phyloP scores from a whole-genome alignment of 2,113 vertebrate genomes.

The Caracal caracal region DNA sequence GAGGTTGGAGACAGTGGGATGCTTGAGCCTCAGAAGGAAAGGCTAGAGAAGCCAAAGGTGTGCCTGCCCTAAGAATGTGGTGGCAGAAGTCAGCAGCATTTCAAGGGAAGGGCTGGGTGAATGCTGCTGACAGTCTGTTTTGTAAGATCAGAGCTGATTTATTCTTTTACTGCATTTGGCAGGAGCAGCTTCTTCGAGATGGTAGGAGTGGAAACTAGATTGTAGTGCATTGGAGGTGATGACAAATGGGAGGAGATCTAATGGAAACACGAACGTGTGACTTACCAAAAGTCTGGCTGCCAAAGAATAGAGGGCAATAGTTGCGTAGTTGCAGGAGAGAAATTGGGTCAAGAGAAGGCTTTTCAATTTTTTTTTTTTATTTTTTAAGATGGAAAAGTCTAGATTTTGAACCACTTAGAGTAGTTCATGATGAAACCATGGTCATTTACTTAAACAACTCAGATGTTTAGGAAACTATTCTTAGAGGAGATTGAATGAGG shows the following conservation, averaged over 20 bases:
- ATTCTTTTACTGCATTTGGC: background rate
- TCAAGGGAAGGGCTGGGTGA: background rate
- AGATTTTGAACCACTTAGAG: background rate
- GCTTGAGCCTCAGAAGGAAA: background rate
- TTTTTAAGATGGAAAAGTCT: constrained; percentile 38
- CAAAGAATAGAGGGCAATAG: background rate
- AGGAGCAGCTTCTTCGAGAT: constrained; percentile 5
- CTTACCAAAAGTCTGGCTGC: background rate
- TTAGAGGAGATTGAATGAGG: background rate
- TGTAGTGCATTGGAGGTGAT: background rate
- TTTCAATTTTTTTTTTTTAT: background rate
- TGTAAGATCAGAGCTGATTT: background rate
- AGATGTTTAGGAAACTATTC: background rate
- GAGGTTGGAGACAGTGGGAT: background rate
- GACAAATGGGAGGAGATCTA: background rate
- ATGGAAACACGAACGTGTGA: background rate
- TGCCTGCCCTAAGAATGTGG: background rate
- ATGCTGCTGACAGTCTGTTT: background rate
- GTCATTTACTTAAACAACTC: background rate
- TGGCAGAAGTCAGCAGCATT: background rate
- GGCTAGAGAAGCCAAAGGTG: background rate
- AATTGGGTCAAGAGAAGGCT: background rate
- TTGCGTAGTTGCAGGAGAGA: background rate
- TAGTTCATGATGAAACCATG: background rate
- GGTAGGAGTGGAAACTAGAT: background rate